Evolutionary conservation across 2,888 invertebrate genomes (phyloP), one percentile per base, ranked within the genome.

Genomic region (Auanema sp.): DNA sequence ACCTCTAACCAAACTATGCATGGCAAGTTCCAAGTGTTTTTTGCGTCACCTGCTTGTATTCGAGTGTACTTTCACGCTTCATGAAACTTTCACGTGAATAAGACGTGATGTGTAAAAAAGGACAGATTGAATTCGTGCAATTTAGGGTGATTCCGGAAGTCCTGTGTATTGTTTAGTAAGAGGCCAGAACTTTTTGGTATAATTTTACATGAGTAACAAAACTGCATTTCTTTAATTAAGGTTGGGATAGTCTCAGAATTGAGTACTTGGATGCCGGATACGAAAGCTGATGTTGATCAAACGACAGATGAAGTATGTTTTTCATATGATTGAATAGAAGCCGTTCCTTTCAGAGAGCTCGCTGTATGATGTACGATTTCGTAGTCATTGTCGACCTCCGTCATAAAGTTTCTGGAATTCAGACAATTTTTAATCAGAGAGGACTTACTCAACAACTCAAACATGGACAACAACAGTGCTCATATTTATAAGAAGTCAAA

Each of bases 181-280:
- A 18, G 58, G 49, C 50, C 33, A 33, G 5, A 24, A 33, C 24
- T 49, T 50, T 49, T 47, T 58, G 58, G 58, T 58, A 23, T 21
- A 44, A 11, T 16, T 18, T 25, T 24, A 12, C 23, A 12, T 12
- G 40, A 42, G 16, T 14, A 42, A 2, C 11, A 23, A 42, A 55
- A 55, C 43, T 55, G 6, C 21, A 12, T 25, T 14, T 24, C 49
- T 50, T 50, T 50, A 58, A 58, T 50, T 18, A 12, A 58, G 58
- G 58, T 49, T 43, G 58, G 58, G 12, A 47, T 58, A 47, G 24
- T 58, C 23, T 58, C 58, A 21, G 58, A 58, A 58, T 50, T 58
- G 24, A 50, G 58, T 33, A 41, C 49, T 33, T 33, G 49, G 49
- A 58, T 16, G 49, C 47, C 25, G 25, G 23, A 33, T 25, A 18